A percentile compares a stretch with the other conserved stretches of the same genome.
Evolutionary conservation across 2,888 invertebrate species (phyloP).

Genomic region (Bugula neritina): DNA sequence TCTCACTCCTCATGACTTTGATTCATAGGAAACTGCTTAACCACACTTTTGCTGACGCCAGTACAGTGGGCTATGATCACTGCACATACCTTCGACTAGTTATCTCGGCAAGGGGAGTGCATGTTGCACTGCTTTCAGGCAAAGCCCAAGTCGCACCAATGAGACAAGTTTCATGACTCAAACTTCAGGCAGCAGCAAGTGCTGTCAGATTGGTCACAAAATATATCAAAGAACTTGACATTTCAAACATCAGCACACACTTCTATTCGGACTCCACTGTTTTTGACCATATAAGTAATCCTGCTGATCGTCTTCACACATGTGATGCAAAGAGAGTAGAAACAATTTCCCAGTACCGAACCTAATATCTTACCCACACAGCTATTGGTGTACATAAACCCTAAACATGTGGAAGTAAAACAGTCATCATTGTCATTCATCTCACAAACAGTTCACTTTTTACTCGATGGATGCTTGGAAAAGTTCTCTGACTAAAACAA

Average conservation of each 20-base stretch:
- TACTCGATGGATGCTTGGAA: background rate
- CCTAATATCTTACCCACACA: background rate
- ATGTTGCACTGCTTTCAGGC: conserved; percentile 30
- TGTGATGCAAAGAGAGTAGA: conserved; percentile 36
- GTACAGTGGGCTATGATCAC: conserved; percentile 27
- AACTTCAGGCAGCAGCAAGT: conserved; percentile 28
- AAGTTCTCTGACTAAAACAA: background rate
- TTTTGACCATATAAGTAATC: conserved; percentile 34
- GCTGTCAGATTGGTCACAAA: conserved; percentile 28
- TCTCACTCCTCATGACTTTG: conserved; percentile 13
- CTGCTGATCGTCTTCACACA: conserved; percentile 33
- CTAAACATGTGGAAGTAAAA: conserved; percentile 30
- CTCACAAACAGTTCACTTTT: background rate
- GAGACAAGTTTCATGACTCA: conserved; percentile 29
- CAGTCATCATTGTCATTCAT: background rate
- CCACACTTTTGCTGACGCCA: conserved; percentile 26
- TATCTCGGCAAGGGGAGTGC: conserved; percentile 8
- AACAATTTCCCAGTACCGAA: conserved; percentile 28
- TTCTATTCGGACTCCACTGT: conserved; percentile 31
- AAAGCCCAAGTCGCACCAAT: conserved; percentile 32
- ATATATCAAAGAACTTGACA: conserved; percentile 28
- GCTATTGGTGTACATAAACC: background rate
- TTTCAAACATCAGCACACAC: conserved; percentile 4
- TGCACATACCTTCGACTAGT: conserved; percentile 27
- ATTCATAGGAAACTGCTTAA: background rate